A percentile compares a stretch with the other conserved stretches of the same genome.
Evolutionary conservation across 2,888 invertebrate species (phyloP).

Genomic region (Mantis religiosa): DNA sequence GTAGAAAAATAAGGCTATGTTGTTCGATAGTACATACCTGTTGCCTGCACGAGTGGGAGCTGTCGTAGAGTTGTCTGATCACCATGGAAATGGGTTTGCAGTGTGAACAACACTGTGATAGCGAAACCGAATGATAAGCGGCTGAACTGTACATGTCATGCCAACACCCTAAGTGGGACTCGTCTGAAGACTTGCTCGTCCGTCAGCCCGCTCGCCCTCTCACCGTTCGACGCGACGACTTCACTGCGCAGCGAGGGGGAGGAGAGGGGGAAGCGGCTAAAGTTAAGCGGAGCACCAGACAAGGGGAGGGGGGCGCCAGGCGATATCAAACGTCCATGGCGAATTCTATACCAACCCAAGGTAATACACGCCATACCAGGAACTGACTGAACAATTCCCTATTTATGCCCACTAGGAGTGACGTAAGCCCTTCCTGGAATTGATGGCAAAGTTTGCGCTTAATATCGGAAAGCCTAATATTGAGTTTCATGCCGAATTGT

Average conservation of each 20-base stretch:
- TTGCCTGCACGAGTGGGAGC: not conserved
- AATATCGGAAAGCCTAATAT: not conserved
- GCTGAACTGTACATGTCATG: constrained; percentile 2
- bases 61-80: not conserved
- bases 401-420: not conserved
- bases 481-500: too few species aligned
- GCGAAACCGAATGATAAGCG: not conserved
- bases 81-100: not conserved
- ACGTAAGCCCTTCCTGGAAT: not conserved
- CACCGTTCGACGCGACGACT: not conserved
- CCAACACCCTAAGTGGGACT: not conserved
- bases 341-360: not conserved
- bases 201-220: too few species aligned
- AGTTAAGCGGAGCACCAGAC: not conserved
- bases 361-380: not conserved
- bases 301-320: not conserved
- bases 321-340: not conserved
- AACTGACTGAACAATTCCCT: not conserved
- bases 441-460: not conserved
- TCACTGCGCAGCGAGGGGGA: not conserved
- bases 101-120: not conserved
- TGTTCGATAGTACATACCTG: not conserved
- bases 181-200: not conserved
- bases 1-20: too few species aligned
- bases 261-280: not conserved